phyloP scores from a whole-genome alignment of 2,888 invertebrate species.

The Polylopha cassiicola region DNA sequence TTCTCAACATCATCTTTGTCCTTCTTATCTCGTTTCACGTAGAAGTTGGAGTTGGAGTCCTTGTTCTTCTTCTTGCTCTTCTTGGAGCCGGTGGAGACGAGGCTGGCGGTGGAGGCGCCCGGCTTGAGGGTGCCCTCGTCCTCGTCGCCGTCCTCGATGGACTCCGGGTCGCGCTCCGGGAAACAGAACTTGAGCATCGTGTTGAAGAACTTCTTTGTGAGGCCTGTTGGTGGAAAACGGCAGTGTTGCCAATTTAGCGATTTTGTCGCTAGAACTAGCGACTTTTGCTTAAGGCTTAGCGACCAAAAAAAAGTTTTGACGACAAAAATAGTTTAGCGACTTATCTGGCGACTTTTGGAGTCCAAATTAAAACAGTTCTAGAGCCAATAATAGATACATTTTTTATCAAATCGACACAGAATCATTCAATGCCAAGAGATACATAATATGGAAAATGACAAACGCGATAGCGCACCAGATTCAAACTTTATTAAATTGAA shows the following conservation, averaged over 20 bases:
- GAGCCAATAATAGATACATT: too few relatives aligned
- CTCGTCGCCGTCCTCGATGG: conserved; percentile 82
- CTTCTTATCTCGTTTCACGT: conserved; percentile 89
- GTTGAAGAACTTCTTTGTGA: conserved; percentile 97
- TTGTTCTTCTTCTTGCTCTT: conserved; percentile 76
- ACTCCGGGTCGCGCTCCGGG: conserved; percentile 93
- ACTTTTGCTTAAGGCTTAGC: too few relatives aligned
- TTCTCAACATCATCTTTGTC: conserved; percentile 97
- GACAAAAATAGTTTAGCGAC: not conserved
- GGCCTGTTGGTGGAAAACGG: conserved; percentile 65
- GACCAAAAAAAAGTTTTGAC: not conserved
- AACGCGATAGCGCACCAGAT: too few relatives aligned
- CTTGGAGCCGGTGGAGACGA: conserved; percentile 69
- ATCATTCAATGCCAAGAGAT: too few relatives aligned
- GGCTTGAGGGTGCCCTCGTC: conserved; percentile 56
- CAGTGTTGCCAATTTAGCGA: too few relatives aligned
- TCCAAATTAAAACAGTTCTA: too few relatives aligned
- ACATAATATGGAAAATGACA: too few relatives aligned
- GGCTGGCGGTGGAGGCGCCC: conserved; percentile 50
- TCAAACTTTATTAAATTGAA: too few relatives aligned
- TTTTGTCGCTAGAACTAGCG: too few relatives aligned
- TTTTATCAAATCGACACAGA: too few relatives aligned
- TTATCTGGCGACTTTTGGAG: too few relatives aligned
- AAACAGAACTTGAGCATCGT: conserved; percentile 99
- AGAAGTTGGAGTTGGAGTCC: conserved; percentile 91